phyloP scores from a whole-genome alignment of 2,113 vertebrate species.

The Tringa solitaria region DNA sequence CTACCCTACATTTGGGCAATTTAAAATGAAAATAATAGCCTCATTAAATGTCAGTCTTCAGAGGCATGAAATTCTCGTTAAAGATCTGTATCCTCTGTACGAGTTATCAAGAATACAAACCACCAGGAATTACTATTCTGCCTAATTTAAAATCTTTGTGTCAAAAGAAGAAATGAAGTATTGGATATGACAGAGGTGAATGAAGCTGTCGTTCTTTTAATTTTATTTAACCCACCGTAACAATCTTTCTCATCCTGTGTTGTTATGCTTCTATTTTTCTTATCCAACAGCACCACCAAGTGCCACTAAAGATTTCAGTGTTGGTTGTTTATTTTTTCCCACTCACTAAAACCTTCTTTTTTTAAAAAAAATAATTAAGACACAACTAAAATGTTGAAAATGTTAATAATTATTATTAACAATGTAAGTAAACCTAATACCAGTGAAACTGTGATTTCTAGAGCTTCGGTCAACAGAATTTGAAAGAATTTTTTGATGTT shows the following conservation, averaged over 20 bases:
- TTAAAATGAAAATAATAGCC: constrained; percentile 65
- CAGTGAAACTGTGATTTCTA: neutral
- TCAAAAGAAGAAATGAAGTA: constrained; percentile 75
- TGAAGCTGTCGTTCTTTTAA: constrained; percentile 80
- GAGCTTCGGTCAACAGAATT: neutral
- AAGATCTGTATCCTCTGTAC: constrained; percentile 26
- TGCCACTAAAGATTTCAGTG: constrained; percentile 46
- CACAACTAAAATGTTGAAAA: neutral
- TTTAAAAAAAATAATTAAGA: neutral
- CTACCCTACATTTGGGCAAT: neutral
- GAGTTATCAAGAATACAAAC: constrained; percentile 37
- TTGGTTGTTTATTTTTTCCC: neutral
- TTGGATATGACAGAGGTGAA: constrained; percentile 79
- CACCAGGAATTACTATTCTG: constrained; percentile 48
- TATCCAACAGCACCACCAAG: constrained; percentile 86
- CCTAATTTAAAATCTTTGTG: constrained; percentile 67
- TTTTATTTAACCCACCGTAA: constrained; percentile 83
- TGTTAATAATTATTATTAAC: neutral
- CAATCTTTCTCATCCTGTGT: constrained; percentile 66
- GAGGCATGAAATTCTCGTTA: constrained; percentile 56
- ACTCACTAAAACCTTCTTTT: neutral
- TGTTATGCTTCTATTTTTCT: constrained; percentile 28
- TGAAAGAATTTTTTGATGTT: neutral
- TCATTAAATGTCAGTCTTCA: constrained; percentile 53
- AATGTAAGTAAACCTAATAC: neutral